Evolutionary conservation across 1,140 invertebrate species (phyloP).

Genomic region (Penaeus japonicus): DNA sequence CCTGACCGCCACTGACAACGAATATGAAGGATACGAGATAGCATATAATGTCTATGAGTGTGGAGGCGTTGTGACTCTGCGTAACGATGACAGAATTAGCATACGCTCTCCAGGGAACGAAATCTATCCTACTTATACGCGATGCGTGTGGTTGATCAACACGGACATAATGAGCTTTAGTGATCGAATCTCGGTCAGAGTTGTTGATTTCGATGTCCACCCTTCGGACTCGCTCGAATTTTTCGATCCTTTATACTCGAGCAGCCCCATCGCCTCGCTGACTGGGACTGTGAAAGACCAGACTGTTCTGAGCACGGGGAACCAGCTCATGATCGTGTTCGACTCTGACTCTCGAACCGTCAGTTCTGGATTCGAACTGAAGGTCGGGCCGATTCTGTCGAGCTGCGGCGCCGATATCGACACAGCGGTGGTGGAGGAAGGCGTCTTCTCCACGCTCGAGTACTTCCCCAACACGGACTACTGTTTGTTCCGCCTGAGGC

Average conservation of each 20-base stretch:
- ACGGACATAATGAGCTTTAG: constrained; percentile 14
- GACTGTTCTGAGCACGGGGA: background rate
- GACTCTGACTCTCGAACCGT: constrained; percentile 17
- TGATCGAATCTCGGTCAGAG: constrained; percentile 21
- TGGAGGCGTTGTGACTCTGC: constrained; percentile 26
- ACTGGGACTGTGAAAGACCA: background rate
- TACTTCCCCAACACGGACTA: constrained; percentile 26
- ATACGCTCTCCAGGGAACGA: constrained; percentile 3
- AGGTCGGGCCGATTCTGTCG: constrained; percentile 4
- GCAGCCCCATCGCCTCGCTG: background rate
- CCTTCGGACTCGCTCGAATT: constrained; percentile 27
- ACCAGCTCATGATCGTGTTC: constrained; percentile 30
- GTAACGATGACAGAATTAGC: background rate
- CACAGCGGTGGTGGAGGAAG: background rate
- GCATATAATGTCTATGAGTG: constrained; percentile 31
- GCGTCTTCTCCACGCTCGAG: constrained; percentile 3
- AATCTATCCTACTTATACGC: constrained; percentile 16
- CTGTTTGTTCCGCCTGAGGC: constrained; percentile 33
- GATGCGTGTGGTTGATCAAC: constrained; percentile 27
- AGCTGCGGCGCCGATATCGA: constrained; percentile 38
- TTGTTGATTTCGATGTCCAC: constrained; percentile 23
- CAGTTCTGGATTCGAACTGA: constrained; percentile 7
- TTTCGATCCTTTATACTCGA: constrained; percentile 24
- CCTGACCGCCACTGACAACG: background rate
- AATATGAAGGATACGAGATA: constrained; percentile 32